Evolutionary conservation across 2,888 invertebrate genomes (phyloP).

Genomic region (Polymixis flavicincta): DNA sequence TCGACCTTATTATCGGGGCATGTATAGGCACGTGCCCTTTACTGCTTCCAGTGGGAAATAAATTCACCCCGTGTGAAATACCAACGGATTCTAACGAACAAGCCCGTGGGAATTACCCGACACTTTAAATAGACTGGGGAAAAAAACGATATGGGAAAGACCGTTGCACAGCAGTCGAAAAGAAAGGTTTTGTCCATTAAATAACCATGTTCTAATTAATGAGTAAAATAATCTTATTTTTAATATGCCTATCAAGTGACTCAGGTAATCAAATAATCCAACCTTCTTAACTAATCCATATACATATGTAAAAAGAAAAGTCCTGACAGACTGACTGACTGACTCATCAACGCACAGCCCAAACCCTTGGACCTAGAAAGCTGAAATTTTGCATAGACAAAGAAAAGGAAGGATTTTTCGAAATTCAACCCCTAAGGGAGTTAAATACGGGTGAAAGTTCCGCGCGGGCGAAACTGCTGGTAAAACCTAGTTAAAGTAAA

Average conservation of each 20-base stretch:
- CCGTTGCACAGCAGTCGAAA: neutral
- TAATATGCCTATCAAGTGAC: neutral
- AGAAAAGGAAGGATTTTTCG: no score
- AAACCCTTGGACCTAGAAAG: no score
- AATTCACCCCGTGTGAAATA: constrained; percentile 33
- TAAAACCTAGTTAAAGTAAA: no score
- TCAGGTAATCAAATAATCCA: neutral
- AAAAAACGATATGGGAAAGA: neutral
- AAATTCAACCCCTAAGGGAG: no score
- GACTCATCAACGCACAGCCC: no score
- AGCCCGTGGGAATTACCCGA: no score
- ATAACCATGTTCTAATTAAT: neutral
- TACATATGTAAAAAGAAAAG: no score
- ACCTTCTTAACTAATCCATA: no score
- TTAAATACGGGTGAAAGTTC: no score
- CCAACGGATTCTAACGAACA: constrained; percentile 28
- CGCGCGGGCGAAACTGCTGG: no score
- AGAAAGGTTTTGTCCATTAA: fast-evolving
- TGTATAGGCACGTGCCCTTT: constrained; percentile 6
- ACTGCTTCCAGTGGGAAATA: constrained; percentile 31
- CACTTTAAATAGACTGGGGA: constrained; percentile 2
- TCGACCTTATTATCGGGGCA: neutral
- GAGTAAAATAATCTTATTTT: neutral
- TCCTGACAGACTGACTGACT: no score
- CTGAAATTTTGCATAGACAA: no score